phyloP scores from a whole-genome alignment of 2,888 invertebrate genomes.

The Rhogogaster chlorosoma region DNA sequence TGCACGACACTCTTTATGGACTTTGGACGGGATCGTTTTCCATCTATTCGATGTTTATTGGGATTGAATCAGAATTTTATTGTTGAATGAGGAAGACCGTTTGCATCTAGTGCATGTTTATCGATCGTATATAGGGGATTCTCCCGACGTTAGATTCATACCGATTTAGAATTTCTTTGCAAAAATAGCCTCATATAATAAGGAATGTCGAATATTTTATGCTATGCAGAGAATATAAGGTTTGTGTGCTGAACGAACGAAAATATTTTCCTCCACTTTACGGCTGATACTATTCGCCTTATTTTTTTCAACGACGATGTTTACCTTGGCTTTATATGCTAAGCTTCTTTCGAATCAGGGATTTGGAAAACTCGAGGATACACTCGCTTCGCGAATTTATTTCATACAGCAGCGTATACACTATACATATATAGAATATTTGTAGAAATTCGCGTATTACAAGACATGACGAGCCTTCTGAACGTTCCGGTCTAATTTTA shows the following conservation, averaged over 20 bases:
- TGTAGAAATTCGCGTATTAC: background rate
- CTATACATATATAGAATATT: background rate
- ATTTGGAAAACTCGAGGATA: constrained; percentile 18
- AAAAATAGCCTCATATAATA: constrained; percentile 7
- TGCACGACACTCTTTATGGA: constrained; percentile 21
- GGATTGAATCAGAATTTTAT: constrained; percentile 43
- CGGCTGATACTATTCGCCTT: constrained; percentile 28
- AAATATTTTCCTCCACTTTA: constrained; percentile 36
- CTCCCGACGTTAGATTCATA: background rate
- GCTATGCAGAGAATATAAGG: background rate
- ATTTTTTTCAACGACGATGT: constrained; percentile 20
- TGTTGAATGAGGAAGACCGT: constrained; percentile 10
- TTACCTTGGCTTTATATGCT: constrained; percentile 22
- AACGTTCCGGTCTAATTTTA: background rate
- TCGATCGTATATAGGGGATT: background rate
- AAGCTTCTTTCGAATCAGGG: constrained; percentile 29
- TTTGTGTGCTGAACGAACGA: constrained; percentile 1
- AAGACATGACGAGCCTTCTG: background rate
- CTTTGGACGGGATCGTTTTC: background rate
- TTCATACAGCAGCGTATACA: background rate
- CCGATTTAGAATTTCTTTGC: background rate
- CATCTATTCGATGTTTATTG: constrained; percentile 1
- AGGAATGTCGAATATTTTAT: background rate
- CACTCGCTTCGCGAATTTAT: background rate
- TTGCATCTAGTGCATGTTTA: constrained; percentile 17